phyloP scores from a whole-genome alignment of 2,113 vertebrate genomes.

The Erpornis zantholeuca region DNA sequence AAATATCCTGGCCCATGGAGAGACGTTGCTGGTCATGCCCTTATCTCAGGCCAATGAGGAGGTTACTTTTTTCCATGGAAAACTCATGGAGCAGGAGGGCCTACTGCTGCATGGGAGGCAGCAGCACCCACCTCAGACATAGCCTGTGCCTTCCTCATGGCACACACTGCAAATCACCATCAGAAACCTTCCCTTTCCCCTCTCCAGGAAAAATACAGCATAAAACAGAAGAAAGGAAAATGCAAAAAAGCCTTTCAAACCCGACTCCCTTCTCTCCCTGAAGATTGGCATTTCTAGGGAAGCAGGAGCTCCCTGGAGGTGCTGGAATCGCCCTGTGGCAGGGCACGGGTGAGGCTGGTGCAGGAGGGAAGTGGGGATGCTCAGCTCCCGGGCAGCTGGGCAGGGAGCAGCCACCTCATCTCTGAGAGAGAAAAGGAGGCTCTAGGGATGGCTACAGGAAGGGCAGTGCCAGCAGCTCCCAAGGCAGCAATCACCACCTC shows the following conservation, averaged over 20 bases:
- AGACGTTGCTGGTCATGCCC: background rate
- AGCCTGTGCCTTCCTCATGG: background rate
- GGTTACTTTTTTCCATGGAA: background rate
- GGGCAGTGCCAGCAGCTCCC: background rate
- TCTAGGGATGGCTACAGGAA: background rate
- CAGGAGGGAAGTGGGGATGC: fast-evolving
- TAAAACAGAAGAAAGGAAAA: background rate
- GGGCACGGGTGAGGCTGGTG: fast-evolving
- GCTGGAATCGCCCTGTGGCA: background rate
- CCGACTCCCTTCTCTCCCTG: background rate
- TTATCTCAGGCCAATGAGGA: background rate
- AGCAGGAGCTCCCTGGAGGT: background rate
- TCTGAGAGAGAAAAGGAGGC: background rate
- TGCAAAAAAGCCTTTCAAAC: background rate
- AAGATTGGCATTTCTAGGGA: background rate
- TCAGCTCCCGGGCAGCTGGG: background rate
- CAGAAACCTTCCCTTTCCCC: background rate
- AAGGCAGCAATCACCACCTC: fast-evolving
- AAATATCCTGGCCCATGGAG: background rate
- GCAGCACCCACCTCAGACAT: background rate
- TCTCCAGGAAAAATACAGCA: background rate
- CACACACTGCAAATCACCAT: fast-evolving
- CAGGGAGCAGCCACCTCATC: background rate
- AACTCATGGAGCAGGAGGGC: background rate
- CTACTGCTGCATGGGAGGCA: background rate